phyloP scores from a whole-genome alignment of 2,888 invertebrate genomes.

The Ichneumoninae sp. region DNA sequence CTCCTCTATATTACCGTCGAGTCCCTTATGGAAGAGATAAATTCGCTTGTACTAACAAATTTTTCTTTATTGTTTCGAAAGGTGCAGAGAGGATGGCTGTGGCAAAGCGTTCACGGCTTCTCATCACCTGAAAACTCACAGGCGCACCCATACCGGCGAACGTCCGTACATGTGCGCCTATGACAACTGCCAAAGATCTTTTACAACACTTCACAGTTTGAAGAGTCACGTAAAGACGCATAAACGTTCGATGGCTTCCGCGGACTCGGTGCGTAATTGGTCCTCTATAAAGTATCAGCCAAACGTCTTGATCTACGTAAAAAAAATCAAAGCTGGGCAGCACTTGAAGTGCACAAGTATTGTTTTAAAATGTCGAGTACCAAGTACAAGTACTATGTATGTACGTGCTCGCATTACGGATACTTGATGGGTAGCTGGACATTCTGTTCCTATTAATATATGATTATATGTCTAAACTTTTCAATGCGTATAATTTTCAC shows the following conservation, averaged over 20 bases:
- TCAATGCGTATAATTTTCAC: no score
- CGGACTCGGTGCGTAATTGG: conserved; percentile 74
- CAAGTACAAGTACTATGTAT: no score
- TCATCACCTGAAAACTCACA: conserved; percentile 96
- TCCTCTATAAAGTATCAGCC: conserved; percentile 12
- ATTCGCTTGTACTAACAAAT: conserved; percentile 5
- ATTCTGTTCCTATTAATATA: no score
- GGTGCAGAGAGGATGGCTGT: conserved; percentile 93
- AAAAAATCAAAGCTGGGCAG: no score
- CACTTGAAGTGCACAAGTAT: no score
- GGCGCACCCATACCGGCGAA: conserved; percentile 93
- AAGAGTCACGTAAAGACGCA: conserved; percentile 93
- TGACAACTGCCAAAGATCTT: conserved; percentile 90
- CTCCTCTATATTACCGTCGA: not conserved
- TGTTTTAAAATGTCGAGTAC: no score
- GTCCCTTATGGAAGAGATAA: not conserved
- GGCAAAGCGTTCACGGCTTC: conserved; percentile 97
- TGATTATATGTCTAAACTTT: no score
- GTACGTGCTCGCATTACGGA: no score
- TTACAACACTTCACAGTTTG: conserved; percentile 93
- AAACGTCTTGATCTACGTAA: no score
- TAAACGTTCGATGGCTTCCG: conserved; percentile 83
- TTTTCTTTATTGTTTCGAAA: conserved; percentile 80
- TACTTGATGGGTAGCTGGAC: no score
- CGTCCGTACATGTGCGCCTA: conserved; percentile 91